phyloP scores from a whole-genome alignment of 2,113 vertebrate species.

The Zosterops japonicus region DNA sequence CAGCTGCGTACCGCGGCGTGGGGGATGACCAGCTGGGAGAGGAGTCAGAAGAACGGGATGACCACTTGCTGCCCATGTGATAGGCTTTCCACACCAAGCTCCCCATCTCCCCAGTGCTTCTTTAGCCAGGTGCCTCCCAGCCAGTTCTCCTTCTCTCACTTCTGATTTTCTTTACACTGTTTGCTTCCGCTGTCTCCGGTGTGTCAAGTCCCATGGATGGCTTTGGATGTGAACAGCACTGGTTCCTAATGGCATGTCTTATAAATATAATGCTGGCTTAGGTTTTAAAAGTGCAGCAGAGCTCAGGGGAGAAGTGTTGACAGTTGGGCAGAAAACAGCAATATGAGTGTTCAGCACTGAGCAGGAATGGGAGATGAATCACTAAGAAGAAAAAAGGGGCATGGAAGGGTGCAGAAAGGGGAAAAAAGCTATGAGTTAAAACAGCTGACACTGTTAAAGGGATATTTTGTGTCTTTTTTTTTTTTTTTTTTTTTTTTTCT shows the following conservation, averaged over 20 bases:
- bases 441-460: not conserved
- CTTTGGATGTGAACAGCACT: not conserved
- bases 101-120: constrained; percentile 31
- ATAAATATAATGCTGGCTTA: not conserved
- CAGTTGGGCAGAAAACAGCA: not conserved
- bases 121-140: constrained; percentile 48
- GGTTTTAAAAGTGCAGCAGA: not conserved
- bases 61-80: constrained; percentile 88
- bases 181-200: not conserved
- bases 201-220: not conserved
- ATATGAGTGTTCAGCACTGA: not conserved
- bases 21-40: constrained; percentile 86
- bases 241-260: not conserved
- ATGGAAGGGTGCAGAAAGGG: not conserved
- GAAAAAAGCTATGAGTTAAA: not conserved
- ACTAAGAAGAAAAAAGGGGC: not conserved
- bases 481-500: not conserved
- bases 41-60: constrained; percentile 92
- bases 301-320: not conserved
- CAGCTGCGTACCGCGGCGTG: constrained; percentile 85
- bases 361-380: not conserved
- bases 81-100: not conserved
- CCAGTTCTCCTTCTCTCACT: constrained; percentile 26
- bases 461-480: not conserved
- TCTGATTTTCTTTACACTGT: constrained; percentile 10